A percentile compares a stretch with the other conserved stretches of the same genome.
phyloP scores from a whole-genome alignment of 2,888 invertebrate species.

The Polydrusus cervinus region DNA sequence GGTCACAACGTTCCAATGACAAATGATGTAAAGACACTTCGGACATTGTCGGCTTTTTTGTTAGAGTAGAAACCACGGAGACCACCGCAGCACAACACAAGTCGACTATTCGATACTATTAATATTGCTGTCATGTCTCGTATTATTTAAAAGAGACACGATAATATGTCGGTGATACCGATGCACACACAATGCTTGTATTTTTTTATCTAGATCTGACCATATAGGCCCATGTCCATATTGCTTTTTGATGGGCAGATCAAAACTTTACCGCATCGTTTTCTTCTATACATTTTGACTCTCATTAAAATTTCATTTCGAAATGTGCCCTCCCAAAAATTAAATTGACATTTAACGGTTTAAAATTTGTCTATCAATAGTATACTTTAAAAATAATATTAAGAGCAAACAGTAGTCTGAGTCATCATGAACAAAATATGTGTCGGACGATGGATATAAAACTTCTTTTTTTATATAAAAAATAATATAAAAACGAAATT shows the following conservation, averaged over 20 bases:
- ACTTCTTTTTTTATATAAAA: too few relatives aligned
- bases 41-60: slow-evolving; percentile 64
- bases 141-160: slow-evolving; percentile 59
- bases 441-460: too few relatives aligned
- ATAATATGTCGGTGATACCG: slow-evolving; percentile 61
- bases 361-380: too few relatives aligned
- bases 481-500: too few relatives aligned
- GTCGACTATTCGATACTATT: slow-evolving; percentile 62
- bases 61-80: slow-evolving; percentile 66
- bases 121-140: slow-evolving; percentile 64
- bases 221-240: slow-evolving; percentile 37
- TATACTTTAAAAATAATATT: too few relatives aligned
- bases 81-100: slow-evolving; percentile 68
- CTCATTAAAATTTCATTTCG: slow-evolving; percentile 26
- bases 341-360: neutral
- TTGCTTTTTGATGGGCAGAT: slow-evolving; percentile 35
- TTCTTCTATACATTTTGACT: slow-evolving; percentile 18
- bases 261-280: slow-evolving; percentile 12
- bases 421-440: too few relatives aligned
- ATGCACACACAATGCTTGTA: slow-evolving; percentile 56
- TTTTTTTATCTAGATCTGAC: slow-evolving; percentile 54
- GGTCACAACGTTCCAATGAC: slow-evolving; percentile 69
- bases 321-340: slow-evolving; percentile 11
- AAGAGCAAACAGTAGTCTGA: too few relatives aligned
- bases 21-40: slow-evolving; percentile 71